Base-by-base conservation (phyloP, 2,113 vertebrate species). In the Centropus unirufus region DNA sequence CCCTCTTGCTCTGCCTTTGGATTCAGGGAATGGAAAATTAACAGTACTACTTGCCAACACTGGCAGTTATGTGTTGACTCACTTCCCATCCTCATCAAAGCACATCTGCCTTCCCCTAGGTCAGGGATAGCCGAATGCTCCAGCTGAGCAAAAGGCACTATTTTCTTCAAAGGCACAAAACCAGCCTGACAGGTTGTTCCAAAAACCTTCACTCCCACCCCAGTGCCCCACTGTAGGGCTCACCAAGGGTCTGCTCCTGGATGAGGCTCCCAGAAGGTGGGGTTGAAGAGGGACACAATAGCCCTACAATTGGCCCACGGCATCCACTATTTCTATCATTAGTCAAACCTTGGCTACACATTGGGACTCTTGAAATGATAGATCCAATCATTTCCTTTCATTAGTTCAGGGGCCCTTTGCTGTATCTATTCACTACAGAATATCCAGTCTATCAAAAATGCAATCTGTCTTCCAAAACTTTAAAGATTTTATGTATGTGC, bases 401-500 rank as follows among this genome's bases (percentile, higher is more conserved):
- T 55, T 62, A 2, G 2, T 39, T 92, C 87, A 36, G 87, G 70
- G 58, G 70, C 66, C 74, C 62, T 57, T 29, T 68, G 74, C 69
- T 59, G 66, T 39, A 63, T 34, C 69, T 89, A 67, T 83, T 76
- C 78, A 47, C 49, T 68, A 64, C 67, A 2, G 2, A 73, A 84
- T 24, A 87, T 85, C 70, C 91, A 83, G 70, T 27, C 78, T 47
- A 74, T 77, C 3, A 1, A 55, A 91, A 95, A 83, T 39, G 59
- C 78, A 91, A 77, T 92, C 72, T 57, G 1, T 94, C 89, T 91
- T 87, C 67, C 74, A 58, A 34, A 49, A 21, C 81, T 74, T 69
- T 27, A 94, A 92, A 91, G 70, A 62, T 83, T 87, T 87, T 78
- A 70, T 62, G 73, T 75, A 22, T 4, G 6, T 64, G 76, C 72